Percentiles rank a stretch among this genome's conserved stretches.
phyloP scores from a whole-genome alignment of 1,140 invertebrate genomes.

The Acromyrmex charruanus region DNA sequence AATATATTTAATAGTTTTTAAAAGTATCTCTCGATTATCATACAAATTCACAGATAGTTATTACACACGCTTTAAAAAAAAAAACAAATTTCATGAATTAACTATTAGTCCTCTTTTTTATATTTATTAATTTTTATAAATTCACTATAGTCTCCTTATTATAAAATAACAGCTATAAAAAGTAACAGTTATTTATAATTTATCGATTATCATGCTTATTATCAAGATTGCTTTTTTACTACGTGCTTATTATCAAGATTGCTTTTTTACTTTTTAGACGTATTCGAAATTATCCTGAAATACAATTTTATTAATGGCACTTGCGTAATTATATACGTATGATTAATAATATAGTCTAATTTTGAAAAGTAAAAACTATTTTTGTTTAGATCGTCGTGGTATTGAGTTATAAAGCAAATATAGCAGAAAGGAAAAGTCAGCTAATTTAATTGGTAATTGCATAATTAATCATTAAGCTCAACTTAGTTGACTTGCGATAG shows the following conservation, averaged over 20 bases:
- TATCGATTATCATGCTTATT: background rate
- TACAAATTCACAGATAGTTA: background rate
- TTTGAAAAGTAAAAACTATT: background rate
- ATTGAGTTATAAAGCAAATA: background rate
- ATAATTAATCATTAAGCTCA: slow-evolving; percentile 13
- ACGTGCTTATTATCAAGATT: background rate
- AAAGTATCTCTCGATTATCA: background rate
- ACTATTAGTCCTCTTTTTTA: background rate
- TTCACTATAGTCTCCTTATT: background rate
- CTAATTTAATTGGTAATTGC: slow-evolving; percentile 27
- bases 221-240: background rate
- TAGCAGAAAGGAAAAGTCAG: background rate
- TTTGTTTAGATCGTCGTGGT: background rate
- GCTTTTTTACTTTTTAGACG: background rate
- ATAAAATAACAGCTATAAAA: slow-evolving; percentile 6
- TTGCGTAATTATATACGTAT: background rate
- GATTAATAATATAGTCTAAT: background rate
- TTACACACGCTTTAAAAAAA: background rate
- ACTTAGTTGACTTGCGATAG: background rate
- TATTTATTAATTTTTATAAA: background rate
- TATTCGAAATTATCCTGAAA: background rate
- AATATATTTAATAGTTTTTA: slow-evolving; percentile 6
- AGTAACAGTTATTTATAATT: background rate
- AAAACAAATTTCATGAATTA: background rate
- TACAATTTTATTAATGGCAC: background rate